Conservation (phyloP, 2,797 vertebrate species). For the Lagocephalus sceleratus region DNA sequence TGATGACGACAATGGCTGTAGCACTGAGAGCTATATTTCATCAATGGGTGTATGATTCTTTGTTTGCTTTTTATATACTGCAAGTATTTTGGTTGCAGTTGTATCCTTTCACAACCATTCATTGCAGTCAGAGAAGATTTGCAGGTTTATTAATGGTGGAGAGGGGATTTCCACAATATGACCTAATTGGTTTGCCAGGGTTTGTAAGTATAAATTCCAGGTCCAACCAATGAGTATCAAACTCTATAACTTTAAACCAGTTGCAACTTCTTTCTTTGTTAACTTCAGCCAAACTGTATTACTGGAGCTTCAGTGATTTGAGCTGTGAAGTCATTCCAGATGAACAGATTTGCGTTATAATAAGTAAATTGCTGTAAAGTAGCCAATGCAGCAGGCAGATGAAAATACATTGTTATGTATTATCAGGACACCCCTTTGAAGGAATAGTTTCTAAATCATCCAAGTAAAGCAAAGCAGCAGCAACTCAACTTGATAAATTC, state of each 20-base stretch:
- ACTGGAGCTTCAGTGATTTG: not conserved
- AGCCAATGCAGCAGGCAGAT: not conserved
- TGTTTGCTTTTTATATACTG: no score
- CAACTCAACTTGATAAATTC: not conserved
- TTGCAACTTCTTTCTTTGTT: conserved; percentile 23
- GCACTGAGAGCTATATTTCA: no score
- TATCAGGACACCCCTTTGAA: not conserved
- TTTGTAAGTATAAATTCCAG: no score
- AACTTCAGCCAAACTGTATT: conserved; percentile 14
- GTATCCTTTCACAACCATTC: no score
- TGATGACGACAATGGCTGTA: no score
- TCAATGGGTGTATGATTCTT: no score
- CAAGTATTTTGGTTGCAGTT: no score
- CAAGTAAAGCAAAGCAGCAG: not conserved
- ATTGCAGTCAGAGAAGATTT: no score
- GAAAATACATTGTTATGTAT: not conserved
- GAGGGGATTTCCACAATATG: no score
- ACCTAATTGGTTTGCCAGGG: no score
- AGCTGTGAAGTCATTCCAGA: conserved; percentile 16
- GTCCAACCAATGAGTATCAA: conserved; percentile 12
- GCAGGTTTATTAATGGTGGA: no score
- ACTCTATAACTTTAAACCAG: conserved; percentile 19
- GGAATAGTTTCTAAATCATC: not conserved
- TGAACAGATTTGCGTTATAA: conserved; percentile 8
- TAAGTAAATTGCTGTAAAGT: conserved; percentile 7